These are phyloP conservation scores for Idaea aversata DNA, from an alignment of 2,888 invertebrate genomes.

Conservation along the genomic window DNA sequence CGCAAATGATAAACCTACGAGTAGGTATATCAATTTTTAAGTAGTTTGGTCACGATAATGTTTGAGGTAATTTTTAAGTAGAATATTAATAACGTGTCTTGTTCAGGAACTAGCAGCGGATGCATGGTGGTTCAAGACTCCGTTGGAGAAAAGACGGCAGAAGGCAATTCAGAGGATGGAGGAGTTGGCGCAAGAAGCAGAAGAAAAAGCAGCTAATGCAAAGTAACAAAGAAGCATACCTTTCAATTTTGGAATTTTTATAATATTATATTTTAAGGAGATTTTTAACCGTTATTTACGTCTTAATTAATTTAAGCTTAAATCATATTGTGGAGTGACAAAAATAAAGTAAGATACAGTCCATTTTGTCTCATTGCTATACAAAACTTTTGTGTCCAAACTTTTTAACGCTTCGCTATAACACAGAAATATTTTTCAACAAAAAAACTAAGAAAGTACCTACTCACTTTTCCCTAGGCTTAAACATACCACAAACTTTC, in stretches of 20 bases:
- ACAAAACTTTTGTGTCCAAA: neutral
- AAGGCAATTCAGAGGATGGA: constrained; percentile 85
- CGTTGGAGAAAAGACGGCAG: constrained; percentile 88
- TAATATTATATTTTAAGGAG: no score
- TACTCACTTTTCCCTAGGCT: neutral
- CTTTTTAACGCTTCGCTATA: neutral
- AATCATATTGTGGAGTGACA: neutral
- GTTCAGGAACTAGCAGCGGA: constrained; percentile 86
- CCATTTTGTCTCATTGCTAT: neutral
- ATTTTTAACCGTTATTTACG: no score
- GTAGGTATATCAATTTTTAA: no score
- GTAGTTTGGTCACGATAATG: no score
- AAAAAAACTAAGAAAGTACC: constrained; percentile 35
- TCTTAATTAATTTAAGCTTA: no score
- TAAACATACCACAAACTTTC: neutral
- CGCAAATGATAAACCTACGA: no score
- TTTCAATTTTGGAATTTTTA: neutral
- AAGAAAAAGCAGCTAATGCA: constrained; percentile 52
- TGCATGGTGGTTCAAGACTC: constrained; percentile 89
- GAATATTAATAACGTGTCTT: neutral
- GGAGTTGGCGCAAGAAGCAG: constrained; percentile 78
- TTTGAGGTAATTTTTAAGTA: no score
- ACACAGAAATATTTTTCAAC: constrained; percentile 35
- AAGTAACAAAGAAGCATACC: neutral
- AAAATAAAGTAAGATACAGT: neutral